A percentile compares a stretch with the other conserved stretches of the same genome.
Conservation (phyloP, 2,113 vertebrate genomes). For the Turdus rufiventris region DNA sequence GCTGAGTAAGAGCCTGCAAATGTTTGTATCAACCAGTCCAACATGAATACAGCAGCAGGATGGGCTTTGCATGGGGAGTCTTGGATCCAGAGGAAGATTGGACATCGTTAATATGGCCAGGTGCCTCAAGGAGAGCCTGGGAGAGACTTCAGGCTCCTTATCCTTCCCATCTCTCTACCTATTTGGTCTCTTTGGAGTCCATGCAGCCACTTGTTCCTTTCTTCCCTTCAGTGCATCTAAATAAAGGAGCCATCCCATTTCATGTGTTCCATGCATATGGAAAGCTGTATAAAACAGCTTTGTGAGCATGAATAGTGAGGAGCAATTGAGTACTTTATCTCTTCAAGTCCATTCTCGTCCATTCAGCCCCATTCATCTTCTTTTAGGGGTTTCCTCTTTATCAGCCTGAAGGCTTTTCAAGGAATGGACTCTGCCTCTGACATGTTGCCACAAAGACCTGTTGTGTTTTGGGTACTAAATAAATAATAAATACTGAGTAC, state of each 20-base stretch:
- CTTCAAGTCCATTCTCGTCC: neutral
- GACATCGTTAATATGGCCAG: neutral
- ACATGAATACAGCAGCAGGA: neutral
- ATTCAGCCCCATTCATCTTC: neutral
- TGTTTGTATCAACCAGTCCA: neutral
- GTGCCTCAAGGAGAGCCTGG: neutral
- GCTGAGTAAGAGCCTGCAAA: neutral
- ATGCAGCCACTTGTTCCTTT: neutral
- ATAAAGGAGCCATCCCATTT: neutral
- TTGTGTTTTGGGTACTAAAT: neutral
- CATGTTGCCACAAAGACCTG: neutral
- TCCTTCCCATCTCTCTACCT: neutral
- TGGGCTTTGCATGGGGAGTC: neutral
- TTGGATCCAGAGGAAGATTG: neutral
- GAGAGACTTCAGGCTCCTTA: neutral
- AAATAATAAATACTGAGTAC: neutral
- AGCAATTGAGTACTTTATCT: neutral
- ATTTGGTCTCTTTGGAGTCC: neutral
- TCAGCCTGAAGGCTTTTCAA: neutral
- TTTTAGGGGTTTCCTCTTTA: neutral
- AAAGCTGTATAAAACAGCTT: neutral
- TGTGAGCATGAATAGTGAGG: neutral
- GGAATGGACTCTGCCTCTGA: neutral
- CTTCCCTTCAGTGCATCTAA: neutral
- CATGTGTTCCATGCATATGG: neutral